Conservation (phyloP, 2,888 invertebrate species). For the Glaucopsyche alexis region DNA sequence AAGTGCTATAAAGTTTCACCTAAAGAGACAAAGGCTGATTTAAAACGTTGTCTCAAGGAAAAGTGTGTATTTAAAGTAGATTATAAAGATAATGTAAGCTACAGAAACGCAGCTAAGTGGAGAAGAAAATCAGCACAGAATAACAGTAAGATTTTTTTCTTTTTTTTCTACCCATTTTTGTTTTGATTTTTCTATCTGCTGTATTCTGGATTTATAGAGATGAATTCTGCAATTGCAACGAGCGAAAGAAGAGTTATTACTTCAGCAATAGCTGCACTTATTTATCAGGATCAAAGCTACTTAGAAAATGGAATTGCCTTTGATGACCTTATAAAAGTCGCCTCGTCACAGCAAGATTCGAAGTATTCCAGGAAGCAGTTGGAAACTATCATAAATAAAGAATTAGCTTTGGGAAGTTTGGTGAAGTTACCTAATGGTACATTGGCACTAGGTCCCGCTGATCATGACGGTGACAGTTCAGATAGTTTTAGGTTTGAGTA, state of each 20-base stretch:
- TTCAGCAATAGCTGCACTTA: slow-evolving; percentile 85
- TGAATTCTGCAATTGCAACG: slow-evolving; percentile 66
- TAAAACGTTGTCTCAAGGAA: slow-evolving; percentile 86
- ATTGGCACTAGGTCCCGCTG: slow-evolving; percentile 83
- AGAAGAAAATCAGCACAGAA: slow-evolving; percentile 63
- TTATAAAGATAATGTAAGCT: slow-evolving; percentile 92
- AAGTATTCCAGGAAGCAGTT: slow-evolving; percentile 82
- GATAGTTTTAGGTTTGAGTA: slow-evolving; percentile 74
- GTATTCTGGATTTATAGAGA: slow-evolving; percentile 53
- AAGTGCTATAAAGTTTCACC: slow-evolving; percentile 86
- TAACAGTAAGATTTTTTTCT: slow-evolving; percentile 54
- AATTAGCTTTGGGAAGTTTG: slow-evolving; percentile 84
- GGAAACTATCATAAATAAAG: slow-evolving; percentile 83
- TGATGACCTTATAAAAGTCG: slow-evolving; percentile 82
- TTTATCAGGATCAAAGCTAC: slow-evolving; percentile 85
- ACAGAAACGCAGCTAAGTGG: slow-evolving; percentile 89
- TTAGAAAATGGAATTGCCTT: slow-evolving; percentile 86
- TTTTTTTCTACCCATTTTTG: slow-evolving; percentile 30
- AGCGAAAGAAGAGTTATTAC: slow-evolving; percentile 81
- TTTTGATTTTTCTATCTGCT: slow-evolving; percentile 36
- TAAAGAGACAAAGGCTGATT: slow-evolving; percentile 84
- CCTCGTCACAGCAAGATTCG: slow-evolving; percentile 83
- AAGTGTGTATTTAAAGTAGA: slow-evolving; percentile 90
- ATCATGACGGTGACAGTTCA: slow-evolving; percentile 79
- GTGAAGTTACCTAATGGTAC: slow-evolving; percentile 84